Evolutionary conservation across 2,113 vertebrate genomes (phyloP).

Genomic region (Caretta caretta): DNA sequence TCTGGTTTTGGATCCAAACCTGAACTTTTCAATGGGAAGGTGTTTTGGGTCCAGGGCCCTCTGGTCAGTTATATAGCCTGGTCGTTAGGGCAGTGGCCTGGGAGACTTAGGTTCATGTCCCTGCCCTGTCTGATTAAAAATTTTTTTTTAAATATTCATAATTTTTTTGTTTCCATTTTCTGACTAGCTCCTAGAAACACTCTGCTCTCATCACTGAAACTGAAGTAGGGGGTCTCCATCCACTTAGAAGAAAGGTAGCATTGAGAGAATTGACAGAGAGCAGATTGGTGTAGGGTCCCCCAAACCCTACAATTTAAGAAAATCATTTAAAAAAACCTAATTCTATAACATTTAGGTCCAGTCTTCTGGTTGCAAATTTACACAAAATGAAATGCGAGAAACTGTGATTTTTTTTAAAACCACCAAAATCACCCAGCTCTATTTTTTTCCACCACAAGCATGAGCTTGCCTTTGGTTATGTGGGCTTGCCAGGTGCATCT

Average conservation of each 20-base stretch:
- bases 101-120: background rate
- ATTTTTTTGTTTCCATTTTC: background rate
- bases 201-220: background rate
- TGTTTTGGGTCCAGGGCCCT: background rate
- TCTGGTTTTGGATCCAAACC: background rate
- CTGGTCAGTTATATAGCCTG: background rate
- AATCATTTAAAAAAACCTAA: background rate
- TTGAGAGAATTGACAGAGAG: background rate
- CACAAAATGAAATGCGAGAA: background rate
- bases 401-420: background rate
- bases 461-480: background rate
- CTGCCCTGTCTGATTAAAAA: background rate
- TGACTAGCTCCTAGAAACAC: background rate
- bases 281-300: background rate
- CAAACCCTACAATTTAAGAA: background rate
- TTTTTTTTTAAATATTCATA: background rate
- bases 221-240: background rate
- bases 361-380: background rate
- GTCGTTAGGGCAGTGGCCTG: background rate
- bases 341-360: accelerated
- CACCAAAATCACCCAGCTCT: background rate
- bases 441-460: background rate
- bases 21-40: background rate
- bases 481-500: background rate
- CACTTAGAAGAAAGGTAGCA: background rate